Conservation (phyloP, 2,113 vertebrate species). For the Aramus guarauna region DNA sequence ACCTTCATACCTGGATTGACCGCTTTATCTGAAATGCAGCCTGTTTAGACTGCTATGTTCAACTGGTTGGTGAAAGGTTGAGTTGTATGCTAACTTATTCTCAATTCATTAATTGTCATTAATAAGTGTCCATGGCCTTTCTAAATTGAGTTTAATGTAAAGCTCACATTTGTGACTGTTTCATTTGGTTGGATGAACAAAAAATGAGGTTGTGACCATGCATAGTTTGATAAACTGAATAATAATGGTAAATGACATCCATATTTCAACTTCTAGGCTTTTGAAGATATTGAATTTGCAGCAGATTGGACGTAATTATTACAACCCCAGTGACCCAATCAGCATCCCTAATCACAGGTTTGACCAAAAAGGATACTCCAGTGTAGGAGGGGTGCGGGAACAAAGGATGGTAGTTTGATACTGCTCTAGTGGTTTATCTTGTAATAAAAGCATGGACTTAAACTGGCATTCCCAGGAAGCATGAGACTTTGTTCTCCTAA, state of each 20-base stretch:
- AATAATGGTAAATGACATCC: not conserved
- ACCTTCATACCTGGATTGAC: not conserved
- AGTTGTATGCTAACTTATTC: not conserved
- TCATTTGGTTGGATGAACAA: not conserved
- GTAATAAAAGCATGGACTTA: not conserved
- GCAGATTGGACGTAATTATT: conserved; percentile 95
- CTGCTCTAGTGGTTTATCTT: not conserved
- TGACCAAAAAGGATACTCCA: not conserved
- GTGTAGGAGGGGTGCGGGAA: not conserved
- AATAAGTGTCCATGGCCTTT: not conserved
- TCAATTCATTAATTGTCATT: not conserved
- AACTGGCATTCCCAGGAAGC: not conserved
- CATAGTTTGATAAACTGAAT: not conserved
- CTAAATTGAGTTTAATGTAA: not conserved
- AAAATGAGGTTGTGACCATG: not conserved
- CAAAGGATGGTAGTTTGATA: not conserved
- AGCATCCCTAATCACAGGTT: conserved; percentile 88
- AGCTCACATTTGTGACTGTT: not conserved
- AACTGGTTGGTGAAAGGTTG: not conserved
- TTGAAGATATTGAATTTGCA: conserved; percentile 92
- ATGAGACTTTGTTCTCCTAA: not conserved
- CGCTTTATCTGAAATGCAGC: not conserved
- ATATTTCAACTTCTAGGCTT: conserved; percentile 73
- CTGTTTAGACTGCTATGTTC: not conserved
- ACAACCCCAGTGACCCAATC: conserved; percentile 86